phyloP scores from a whole-genome alignment of 2,113 vertebrate species.

The Antechinus flavipes region DNA sequence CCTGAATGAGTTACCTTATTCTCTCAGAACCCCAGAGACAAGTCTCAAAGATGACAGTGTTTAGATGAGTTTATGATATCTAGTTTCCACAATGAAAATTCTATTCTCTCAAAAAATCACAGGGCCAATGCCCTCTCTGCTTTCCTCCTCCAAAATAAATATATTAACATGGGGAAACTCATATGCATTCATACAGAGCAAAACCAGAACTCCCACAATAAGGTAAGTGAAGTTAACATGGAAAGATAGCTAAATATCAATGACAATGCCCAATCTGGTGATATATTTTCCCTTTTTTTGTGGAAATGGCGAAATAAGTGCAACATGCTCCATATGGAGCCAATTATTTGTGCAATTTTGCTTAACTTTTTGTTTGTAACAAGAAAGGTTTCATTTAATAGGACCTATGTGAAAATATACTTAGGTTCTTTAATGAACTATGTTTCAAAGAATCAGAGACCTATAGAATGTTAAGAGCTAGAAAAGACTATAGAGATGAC shows the following conservation, averaged over 20 bases:
- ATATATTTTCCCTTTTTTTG: neutral
- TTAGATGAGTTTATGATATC: neutral
- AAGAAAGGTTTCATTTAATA: neutral
- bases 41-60: neutral
- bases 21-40: neutral
- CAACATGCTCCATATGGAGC: neutral
- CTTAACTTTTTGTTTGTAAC: neutral
- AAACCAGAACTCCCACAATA: neutral
- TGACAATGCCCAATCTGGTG: neutral
- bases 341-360: neutral
- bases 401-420: neutral
- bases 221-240: neutral
- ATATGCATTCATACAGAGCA: neutral
- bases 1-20: neutral
- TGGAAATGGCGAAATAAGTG: neutral
- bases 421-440: neutral
- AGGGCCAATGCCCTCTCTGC: accelerated
- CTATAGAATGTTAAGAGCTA: neutral
- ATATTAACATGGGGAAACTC: neutral
- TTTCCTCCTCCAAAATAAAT: neutral
- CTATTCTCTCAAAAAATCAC: neutral
- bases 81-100: neutral
- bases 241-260: neutral
- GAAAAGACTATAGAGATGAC: neutral
- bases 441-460: neutral